A percentile compares a stretch with the other conserved stretches of the same genome.
phyloP scores from a whole-genome alignment of 2,113 vertebrate species.

The Sialia sialis region DNA sequence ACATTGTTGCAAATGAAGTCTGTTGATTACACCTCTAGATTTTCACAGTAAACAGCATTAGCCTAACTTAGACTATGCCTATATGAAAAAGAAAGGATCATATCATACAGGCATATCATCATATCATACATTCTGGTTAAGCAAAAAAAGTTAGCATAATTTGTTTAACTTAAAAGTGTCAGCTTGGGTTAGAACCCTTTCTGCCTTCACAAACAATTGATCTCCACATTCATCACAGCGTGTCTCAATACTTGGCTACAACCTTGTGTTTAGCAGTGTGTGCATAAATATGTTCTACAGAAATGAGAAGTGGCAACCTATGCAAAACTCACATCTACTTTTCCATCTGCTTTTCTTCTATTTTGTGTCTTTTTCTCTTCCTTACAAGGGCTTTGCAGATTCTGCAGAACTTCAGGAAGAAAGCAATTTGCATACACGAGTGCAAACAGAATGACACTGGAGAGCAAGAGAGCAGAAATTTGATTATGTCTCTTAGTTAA shows the following conservation, averaged over 20 bases:
- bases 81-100: background rate
- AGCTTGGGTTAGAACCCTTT: slow-evolving; percentile 14
- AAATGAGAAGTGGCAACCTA: slow-evolving; percentile 7
- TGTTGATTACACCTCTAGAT: background rate
- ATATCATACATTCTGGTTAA: background rate
- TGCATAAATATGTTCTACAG: background rate
- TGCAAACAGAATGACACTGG: background rate
- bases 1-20: background rate
- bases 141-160: background rate
- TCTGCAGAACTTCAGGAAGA: background rate
- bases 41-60: background rate
- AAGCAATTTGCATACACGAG: slow-evolving; percentile 9
- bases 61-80: background rate
- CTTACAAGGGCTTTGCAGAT: background rate
- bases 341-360: slow-evolving; percentile 25
- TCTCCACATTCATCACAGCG: background rate
- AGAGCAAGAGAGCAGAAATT: background rate
- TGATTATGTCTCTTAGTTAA: background rate
- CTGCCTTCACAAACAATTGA: slow-evolving; percentile 8
- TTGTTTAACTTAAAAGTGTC: slow-evolving; percentile 11
- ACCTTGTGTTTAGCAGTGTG: background rate
- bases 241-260: slow-evolving; percentile 23
- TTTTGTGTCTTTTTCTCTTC: background rate
- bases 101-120: background rate
- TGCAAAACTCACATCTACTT: background rate